Base-by-base conservation (phyloP, 2,797 vertebrate genomes). In the Selene dorsalis region DNA sequence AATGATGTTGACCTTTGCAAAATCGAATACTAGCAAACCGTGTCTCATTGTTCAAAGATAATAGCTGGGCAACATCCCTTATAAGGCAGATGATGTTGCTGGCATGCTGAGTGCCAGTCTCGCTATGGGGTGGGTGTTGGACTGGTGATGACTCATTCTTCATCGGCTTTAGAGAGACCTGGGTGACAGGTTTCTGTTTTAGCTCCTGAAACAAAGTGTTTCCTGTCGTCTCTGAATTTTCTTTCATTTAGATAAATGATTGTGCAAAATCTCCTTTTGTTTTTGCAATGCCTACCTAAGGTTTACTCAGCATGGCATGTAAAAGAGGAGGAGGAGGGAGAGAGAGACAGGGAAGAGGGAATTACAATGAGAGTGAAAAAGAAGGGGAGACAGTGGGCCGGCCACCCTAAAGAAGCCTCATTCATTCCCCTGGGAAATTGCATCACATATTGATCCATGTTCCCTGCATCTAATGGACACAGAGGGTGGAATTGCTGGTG, bases 371-470 rank as follows among this genome's bases (percentile, higher is more conserved):
- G 39, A 24, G 22, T 2, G 71, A 48, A 64, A 64, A 64, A 65
- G 75, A 50, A 50, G 53, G 78, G 55, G 78, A 79, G 84, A 85
- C 52, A 48, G 81, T 18, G 47, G 60, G 50, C 60, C 64, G 67
- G 76, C 58, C 87, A 72, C 77, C 87, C 91, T 75, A 75, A 84
- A 89, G 81, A 85, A 80, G 67, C 87, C 38, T 76, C 5, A 20
- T 61, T 84, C 69, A 84, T 84, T 83, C 91, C 83, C 84, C 67
- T 73, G 87, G 88, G 91, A 91, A 91, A 92, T 88, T 85, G 91
- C 89, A 91, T 93, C 91, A 88, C 85, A 69, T 94, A 92, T 93
- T 80, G 91, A 94, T 92, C 91, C 71, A 28, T 78, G 90, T 80
- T 90, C 84, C 73, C 82, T 75, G 77, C 84, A 76, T 90, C 87